Conservation (phyloP, 2,113 vertebrate species). For the Cichladusa arquata region DNA sequence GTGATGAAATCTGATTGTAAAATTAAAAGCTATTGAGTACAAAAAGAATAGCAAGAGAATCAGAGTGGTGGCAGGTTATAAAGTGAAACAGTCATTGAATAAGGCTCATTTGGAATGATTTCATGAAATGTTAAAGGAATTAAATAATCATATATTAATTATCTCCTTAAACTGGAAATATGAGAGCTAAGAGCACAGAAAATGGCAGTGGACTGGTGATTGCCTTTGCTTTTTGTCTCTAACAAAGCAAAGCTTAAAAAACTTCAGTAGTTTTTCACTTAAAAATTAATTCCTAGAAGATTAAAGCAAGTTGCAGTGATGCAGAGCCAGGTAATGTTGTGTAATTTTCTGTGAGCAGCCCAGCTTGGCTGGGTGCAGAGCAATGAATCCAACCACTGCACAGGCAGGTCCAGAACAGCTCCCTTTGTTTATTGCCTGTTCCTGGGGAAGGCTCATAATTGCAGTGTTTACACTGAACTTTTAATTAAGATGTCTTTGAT, state of each 20-base stretch:
- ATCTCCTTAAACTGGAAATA: not conserved
- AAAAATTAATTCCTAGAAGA: not conserved
- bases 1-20: not conserved
- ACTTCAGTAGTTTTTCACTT: not conserved
- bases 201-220: not conserved
- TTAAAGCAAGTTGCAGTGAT: not conserved
- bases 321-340: not conserved
- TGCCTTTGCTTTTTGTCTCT: not conserved
- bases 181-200: not conserved
- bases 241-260: not conserved
- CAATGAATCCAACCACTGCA: not conserved
- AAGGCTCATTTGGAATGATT: conserved; percentile 18
- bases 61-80: not conserved
- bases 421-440: not conserved
- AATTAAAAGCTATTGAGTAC: not conserved
- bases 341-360: not conserved
- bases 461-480: not conserved
- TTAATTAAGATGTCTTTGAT: conserved; percentile 25
- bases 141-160: conserved; percentile 21
- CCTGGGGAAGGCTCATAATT: conserved; percentile 5
- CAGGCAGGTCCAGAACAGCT: not conserved
- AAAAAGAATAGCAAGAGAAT: not conserved
- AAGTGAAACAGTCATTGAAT: not conserved
- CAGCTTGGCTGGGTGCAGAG: not conserved
- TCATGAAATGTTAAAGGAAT: conserved; percentile 13